Evolutionary conservation across 2,797 vertebrate genomes (phyloP), one percentile per base, ranked within the genome.

Genomic region (Lacerta viridis): DNA sequence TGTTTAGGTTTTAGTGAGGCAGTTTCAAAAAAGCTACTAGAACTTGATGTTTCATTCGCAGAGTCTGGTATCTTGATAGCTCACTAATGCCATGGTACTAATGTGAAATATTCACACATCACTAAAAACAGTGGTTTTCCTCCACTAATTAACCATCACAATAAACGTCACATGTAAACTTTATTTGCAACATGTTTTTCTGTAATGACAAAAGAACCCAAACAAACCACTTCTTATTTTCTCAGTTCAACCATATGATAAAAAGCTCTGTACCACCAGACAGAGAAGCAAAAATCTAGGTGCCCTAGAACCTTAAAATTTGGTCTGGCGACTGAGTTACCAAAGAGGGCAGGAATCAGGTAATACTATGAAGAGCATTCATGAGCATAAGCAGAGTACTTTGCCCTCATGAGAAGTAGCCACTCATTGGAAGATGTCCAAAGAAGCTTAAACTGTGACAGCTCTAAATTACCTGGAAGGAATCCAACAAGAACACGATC

Each of bases 21-120:
- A 33, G 11, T 84, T 84, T 71, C 41, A 79, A 84, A 72, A 43
- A 69, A 78, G 39, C 46, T 27, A 79, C 36, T 71, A 41, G n/a
- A 69, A 79, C 4, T 41, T 59, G 46, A 71, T 27, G 4, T 23
- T 61, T 83, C 41, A 77, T 83, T 83, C 61, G 27, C 20, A 36
- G 29, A 71, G 64, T 78, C 5, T 71, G 29, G 25, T 33, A 6
- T 68, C 59, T 83, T 68, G 43, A 77, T 87, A 5, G 36, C 80
- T 72, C 33, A 59, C 23, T 18, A 80, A 80, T 18, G 33, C 13
- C 33, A 75, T 69, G 50, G 20, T n/a, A 79, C 25, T 46, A 15
- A 86, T 7, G 7, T 25, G 27, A 4, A 25, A 64, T 33, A 11
- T 36, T 41, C 25, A 74, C 29, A n/a, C 20, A 76, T 75, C 11